Percentiles rank a stretch among this genome's conserved stretches.
phyloP scores from a whole-genome alignment of 1,140 invertebrate genomes.

The Drosophila sproati region DNA sequence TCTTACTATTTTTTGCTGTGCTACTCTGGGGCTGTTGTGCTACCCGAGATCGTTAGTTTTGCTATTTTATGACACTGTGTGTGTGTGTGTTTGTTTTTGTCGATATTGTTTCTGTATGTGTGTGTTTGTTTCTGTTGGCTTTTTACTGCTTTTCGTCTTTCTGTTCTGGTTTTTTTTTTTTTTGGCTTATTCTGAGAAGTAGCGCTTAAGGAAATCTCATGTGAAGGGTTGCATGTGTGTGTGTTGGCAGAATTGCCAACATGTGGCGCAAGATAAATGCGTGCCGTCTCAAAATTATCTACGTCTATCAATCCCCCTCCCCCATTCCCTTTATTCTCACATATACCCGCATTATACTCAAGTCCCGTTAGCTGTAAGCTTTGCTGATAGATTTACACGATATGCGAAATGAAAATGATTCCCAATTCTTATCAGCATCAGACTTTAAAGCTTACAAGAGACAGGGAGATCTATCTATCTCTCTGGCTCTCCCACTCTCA shows the following conservation, averaged over 20 bases:
- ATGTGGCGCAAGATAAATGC: slow-evolving; percentile 55
- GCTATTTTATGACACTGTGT: slow-evolving; percentile 55
- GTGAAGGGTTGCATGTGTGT: slow-evolving; percentile 15
- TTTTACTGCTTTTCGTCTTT: slow-evolving; percentile 14
- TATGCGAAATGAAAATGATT: slow-evolving; percentile 25
- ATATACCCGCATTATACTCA: not conserved
- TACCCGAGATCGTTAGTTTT: slow-evolving; percentile 60
- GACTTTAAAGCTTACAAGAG: not conserved
- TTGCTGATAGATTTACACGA: slow-evolving; percentile 24
- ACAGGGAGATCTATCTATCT: too few species aligned
- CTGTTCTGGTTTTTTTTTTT: not conserved
- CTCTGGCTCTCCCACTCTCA: too few species aligned
- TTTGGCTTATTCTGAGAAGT: slow-evolving; percentile 35
- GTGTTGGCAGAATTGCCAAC: slow-evolving; percentile 30
- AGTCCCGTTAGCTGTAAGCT: slow-evolving; percentile 1
- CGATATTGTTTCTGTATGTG: slow-evolving; percentile 30
- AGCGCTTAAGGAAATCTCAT: slow-evolving; percentile 50
- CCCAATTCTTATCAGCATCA: slow-evolving; percentile 17
- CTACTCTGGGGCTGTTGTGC: slow-evolving; percentile 32
- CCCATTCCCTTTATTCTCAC: not conserved
- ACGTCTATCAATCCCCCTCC: slow-evolving; percentile 29
- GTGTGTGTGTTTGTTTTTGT: slow-evolving; percentile 30
- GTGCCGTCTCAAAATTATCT: slow-evolving; percentile 44
- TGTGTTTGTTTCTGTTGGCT: slow-evolving; percentile 19
- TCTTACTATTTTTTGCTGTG: slow-evolving; percentile 26